A percentile compares a stretch with the other conserved stretches of the same genome.
Conservation (phyloP, 2,113 vertebrate genomes). For the Leucopsar rothschildi region DNA sequence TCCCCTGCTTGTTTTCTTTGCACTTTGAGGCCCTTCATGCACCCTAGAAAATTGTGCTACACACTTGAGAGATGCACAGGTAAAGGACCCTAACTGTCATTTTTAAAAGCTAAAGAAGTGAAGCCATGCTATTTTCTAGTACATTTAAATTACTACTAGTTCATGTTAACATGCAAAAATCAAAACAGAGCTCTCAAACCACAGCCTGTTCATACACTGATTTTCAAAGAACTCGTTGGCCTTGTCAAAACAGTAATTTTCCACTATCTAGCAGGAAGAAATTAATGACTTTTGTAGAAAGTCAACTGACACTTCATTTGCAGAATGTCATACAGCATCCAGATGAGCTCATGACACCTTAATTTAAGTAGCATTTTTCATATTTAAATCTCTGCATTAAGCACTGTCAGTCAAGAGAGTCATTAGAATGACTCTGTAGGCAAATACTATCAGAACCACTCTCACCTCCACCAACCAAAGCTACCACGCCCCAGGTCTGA, state of each 20-base stretch:
- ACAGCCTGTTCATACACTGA: background rate
- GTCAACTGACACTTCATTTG: constrained; percentile 11
- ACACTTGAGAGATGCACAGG: background rate
- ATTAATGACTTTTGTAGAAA: constrained; percentile 11
- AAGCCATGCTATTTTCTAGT: background rate
- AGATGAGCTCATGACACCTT: constrained; percentile 2
- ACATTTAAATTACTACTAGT: background rate
- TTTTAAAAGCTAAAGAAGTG: background rate
- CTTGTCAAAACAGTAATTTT: constrained; percentile 55
- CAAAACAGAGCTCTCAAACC: constrained; percentile 45
- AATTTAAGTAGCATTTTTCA: constrained; percentile 7
- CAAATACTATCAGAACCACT: background rate
- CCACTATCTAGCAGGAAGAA: constrained; percentile 2
- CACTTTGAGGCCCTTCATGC: background rate
- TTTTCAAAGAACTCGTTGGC: background rate
- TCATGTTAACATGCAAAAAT: constrained; percentile 11
- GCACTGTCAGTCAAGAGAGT: background rate
- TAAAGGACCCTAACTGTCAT: background rate
- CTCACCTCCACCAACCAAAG: background rate
- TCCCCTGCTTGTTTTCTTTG: background rate
- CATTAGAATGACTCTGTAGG: background rate
- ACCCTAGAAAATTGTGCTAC: background rate
- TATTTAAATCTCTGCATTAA: constrained; percentile 13
- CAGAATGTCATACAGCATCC: background rate
- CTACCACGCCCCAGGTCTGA: background rate